phyloP scores from a whole-genome alignment of 2,113 vertebrate species.

The Labeo rohita region DNA sequence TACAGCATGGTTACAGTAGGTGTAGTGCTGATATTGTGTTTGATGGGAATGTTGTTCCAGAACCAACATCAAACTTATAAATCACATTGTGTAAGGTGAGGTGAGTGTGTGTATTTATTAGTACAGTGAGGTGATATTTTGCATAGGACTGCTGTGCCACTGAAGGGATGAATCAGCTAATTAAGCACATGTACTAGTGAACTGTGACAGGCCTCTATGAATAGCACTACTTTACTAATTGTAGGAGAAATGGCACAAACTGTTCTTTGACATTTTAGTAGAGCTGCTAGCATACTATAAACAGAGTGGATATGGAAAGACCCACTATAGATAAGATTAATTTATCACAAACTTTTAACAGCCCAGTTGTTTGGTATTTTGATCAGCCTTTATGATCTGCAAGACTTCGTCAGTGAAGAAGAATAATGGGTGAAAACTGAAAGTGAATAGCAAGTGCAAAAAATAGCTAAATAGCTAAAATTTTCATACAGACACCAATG shows the following conservation, averaged over 20 bases:
- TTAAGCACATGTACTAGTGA: neutral
- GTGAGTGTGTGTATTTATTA: neutral
- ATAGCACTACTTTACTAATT: neutral
- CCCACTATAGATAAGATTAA: neutral
- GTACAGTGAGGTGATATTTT: neutral
- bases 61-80: neutral
- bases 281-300: neutral
- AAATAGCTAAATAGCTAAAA: too few relatives aligned
- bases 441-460: too few relatives aligned
- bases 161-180: neutral
- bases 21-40: neutral
- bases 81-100: neutral
- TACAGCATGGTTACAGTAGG: neutral
- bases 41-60: neutral
- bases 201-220: neutral
- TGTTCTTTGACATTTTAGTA: conserved; percentile 7
- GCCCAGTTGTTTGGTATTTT: too few relatives aligned
- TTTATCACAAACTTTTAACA: too few relatives aligned
- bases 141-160: neutral
- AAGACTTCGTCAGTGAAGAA: too few relatives aligned
- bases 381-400: too few relatives aligned
- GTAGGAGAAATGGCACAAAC: neutral
- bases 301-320: neutral
- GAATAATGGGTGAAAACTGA: too few relatives aligned
- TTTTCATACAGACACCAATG: too few relatives aligned